Evolutionary conservation across 2,888 invertebrate species (phyloP), one percentile per base, ranked within the genome.

Genomic region (Nephrotoma guestfalica): DNA sequence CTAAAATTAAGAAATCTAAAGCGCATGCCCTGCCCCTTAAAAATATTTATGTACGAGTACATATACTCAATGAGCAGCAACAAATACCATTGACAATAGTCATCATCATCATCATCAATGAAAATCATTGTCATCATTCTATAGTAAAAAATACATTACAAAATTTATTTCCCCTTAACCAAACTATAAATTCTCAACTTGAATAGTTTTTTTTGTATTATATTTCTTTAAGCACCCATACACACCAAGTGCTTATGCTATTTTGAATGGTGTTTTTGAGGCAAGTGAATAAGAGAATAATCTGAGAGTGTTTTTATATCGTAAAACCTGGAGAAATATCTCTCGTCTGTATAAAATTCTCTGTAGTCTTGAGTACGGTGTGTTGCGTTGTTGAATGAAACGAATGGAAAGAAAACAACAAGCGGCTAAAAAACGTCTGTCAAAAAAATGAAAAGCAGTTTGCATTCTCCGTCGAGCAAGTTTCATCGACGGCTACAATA

Each of bases 391-490:
- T 71, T 71, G 30, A 71, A 71, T 71, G 71, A 71, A 71, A 71
- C 71, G 71, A 71, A 71, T 41, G 42, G 42, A 84, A 84, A 41
- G 42, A 84, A 84, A 84, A 84, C n/a, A 85, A 43, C 41, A 85
- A 43, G 85, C 85, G 85, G 85, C 85, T 85, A 43, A 43, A 71
- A 71, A 71, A 41, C 18, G 85, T 85, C 85, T 85, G 85, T 85
- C 85, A 85, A 85, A 71, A 71, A 71, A 85, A 18, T 85, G 41
- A 43, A 85, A 85, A 85, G 85, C 85, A 43, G 85, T 85, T 85
- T 85, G 43, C 85, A 85, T 85, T 85, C 85, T 85, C 85, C 85
- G 85, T 85, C 85, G 85, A 85, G 43, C 85, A 85, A 84, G 84
- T 84, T 84, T 84, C 85, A 43, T 85, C 41, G 85, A 85, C 43